Percentiles rank a stretch among this genome's conserved stretches.
phyloP scores from a whole-genome alignment of 2,797 vertebrate species.

The Staurois parvus region DNA sequence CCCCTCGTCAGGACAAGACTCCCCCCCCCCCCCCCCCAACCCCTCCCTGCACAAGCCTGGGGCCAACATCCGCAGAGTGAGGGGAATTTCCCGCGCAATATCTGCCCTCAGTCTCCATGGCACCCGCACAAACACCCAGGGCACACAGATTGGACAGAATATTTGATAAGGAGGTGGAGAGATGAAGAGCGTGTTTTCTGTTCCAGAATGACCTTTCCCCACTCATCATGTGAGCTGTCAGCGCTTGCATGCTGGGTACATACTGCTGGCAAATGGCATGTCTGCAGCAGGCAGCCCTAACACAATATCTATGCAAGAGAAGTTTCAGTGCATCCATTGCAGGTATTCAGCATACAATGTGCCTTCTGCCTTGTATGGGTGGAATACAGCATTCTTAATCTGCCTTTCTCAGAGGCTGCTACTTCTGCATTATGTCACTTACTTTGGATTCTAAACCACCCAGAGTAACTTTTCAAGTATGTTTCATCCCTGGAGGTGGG shows the following conservation, averaged over 20 bases:
- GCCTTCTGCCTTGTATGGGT: neutral
- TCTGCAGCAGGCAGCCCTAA: neutral
- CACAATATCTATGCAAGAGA: neutral
- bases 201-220: slow-evolving; percentile 53
- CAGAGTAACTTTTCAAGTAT: too few species aligned
- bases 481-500: too few species aligned
- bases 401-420: neutral
- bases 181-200: slow-evolving; percentile 26
- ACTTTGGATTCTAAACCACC: too few species aligned
- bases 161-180: slow-evolving; percentile 52
- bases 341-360: neutral
- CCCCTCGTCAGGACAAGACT: slow-evolving; percentile 29
- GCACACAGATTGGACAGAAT: slow-evolving; percentile 50
- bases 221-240: slow-evolving; percentile 35
- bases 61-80: slow-evolving; percentile 52
- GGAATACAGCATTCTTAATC: neutral
- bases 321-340: neutral
- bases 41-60: slow-evolving; percentile 22
- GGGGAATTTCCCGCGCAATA: slow-evolving; percentile 61
- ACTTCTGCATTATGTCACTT: neutral
- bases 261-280: neutral
- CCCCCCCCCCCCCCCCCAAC: slow-evolving; percentile 8
- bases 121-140: slow-evolving; percentile 56
- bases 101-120: slow-evolving; percentile 62
- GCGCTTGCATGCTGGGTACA: neutral